Evolutionary conservation across 1,140 invertebrate species (phyloP), one percentile per base, ranked within the genome.

Genomic region (Papilio xuthus): DNA sequence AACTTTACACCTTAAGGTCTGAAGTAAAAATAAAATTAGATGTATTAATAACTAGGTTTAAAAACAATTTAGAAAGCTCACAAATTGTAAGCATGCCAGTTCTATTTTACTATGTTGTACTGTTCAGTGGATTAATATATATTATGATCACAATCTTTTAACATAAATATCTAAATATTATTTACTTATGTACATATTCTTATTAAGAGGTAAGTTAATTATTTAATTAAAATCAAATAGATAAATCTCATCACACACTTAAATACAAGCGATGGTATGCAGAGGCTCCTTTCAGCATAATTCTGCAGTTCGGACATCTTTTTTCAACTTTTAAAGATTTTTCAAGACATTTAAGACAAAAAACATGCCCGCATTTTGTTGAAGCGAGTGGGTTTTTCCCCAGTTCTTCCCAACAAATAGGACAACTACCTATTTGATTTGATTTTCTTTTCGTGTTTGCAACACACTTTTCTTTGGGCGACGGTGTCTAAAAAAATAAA

Each of bases 321-420:
- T 89, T 88, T 53, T 86, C 82, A 79, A 81, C 10, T 80, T 80
- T 75, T 20, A 92, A 77, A 72, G 82, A 82, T 12, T 50, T 50
- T 80, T 87, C 72, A 60, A 93, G 56, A 76, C 91, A 93, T 56
- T 80, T 53, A 3, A 85, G 67, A 53, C 91, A 93, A 77, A 81
- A 93, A 13, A 92, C 85, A 85, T 93, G 90, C n/a, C 90, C 91
- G 88, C 91, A 93, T 70, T 85, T 90, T 32, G 91, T 93, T 81
- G 91, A 91, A 63, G 85, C 86, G 77, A 91, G 75, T 28, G 86
- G 85, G 41, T 86, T 86, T 77, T 81, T 84, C 23, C 89, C 89
- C 26, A 92, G 79, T 44, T 85, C 80, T 47, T 92, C 90, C 81
- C 79, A 88, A 81, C 91, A 93, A 83, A 93, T 90, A 60, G 89